Percentiles rank a stretch among this genome's conserved stretches.
Conservation (phyloP, 2,797 vertebrate species). For the Mallotus villosus region DNA sequence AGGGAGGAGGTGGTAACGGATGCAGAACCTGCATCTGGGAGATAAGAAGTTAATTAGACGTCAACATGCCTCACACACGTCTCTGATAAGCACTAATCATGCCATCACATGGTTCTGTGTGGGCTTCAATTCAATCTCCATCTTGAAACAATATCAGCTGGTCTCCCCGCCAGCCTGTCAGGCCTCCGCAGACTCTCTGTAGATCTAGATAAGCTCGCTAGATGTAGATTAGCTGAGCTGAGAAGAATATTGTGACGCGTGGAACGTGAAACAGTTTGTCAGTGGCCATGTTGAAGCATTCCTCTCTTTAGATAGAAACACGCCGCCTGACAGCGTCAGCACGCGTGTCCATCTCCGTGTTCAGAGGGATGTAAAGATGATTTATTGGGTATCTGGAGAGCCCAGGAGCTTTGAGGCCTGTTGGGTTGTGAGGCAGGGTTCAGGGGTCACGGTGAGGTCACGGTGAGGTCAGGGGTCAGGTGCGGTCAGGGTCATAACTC, state of each 20-base stretch:
- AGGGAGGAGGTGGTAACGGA: not conserved
- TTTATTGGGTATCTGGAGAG: not conserved
- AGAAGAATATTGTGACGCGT: slow-evolving; percentile 4
- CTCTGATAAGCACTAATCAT: slow-evolving; percentile 25
- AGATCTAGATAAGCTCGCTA: slow-evolving; percentile 9
- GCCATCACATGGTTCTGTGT: slow-evolving; percentile 15
- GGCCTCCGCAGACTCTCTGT: too few species aligned
- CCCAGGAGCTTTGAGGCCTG: not conserved
- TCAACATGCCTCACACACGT: slow-evolving; percentile 25
- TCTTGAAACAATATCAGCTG: not conserved
- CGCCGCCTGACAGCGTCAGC: not conserved
- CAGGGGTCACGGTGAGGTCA: too few species aligned
- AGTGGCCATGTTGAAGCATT: not conserved
- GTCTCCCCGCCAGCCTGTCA: slow-evolving; percentile 1
- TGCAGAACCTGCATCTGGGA: slow-evolving; percentile 4
- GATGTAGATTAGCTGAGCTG: slow-evolving; percentile 3
- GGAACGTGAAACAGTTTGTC: not conserved
- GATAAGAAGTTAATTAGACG: slow-evolving; percentile 12
- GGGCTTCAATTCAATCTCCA: slow-evolving; percentile 4
- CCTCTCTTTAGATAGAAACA: not conserved
- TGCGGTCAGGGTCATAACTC: too few species aligned
- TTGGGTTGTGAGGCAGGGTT: too few species aligned
- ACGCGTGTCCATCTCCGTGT: not conserved
- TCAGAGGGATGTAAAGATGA: not conserved
- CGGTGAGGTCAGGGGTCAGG: too few species aligned